These are phyloP conservation scores for Enteromius fasciolatus DNA, from an alignment of 2,797 vertebrate genomes.

Conservation along the genomic window DNA sequence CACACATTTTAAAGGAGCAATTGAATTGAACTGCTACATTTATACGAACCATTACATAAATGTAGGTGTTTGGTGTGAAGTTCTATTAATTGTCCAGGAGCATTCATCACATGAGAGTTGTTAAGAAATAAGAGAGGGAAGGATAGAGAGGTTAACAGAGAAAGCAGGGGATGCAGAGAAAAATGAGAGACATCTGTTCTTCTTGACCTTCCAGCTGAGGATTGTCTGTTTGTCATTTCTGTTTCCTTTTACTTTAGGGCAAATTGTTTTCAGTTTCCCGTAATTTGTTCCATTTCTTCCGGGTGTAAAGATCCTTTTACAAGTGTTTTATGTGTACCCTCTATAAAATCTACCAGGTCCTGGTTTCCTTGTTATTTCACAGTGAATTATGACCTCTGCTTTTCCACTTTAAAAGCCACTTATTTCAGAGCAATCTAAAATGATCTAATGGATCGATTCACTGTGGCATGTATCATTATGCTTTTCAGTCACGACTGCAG, in stretches of 20 bases:
- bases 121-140: neutral
- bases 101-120: neutral
- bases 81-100: neutral
- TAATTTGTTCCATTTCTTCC: conserved; percentile 51
- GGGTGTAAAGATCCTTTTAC: conserved; percentile 24
- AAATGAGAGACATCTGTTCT: conserved; percentile 21
- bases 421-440: conserved; percentile 6
- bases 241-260: conserved; percentile 40
- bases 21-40: neutral
- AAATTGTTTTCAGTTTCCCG: conserved; percentile 40
- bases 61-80: neutral
- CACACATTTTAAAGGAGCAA: neutral
- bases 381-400: neutral
- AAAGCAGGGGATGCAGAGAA: conserved; percentile 15
- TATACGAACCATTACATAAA: neutral
- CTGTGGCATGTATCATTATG: neutral
- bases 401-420: conserved; percentile 2
- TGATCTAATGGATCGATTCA: neutral
- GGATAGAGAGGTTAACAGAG: conserved; percentile 25
- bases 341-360: conserved; percentile 22
- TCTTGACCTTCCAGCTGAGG: conserved; percentile 35
- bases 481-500: neutral
- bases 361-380: neutral
- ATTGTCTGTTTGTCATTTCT: conserved; percentile 35
- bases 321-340: conserved; percentile 20